These are phyloP conservation scores for Lepidurus arcticus DNA, from an alignment of 1,140 invertebrate species.

Conservation along the genomic window DNA sequence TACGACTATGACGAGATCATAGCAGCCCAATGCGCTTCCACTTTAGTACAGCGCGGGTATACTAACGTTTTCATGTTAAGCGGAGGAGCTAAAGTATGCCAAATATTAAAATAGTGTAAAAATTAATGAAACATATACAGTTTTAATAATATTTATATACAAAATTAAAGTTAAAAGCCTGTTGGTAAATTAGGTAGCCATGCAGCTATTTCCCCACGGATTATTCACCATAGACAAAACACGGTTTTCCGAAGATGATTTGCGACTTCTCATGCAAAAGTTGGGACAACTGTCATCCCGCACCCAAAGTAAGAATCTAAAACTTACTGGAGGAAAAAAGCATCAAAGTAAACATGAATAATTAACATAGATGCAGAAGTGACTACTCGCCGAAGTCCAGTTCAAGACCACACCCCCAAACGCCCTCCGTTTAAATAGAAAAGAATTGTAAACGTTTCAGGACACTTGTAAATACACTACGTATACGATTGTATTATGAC, in stretches of 20 bases:
- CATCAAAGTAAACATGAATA: background rate
- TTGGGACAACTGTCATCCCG: background rate
- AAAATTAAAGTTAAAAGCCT: background rate
- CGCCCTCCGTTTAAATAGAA: slow-evolving; percentile 1
- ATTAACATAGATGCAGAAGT: background rate
- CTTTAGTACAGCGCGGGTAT: slow-evolving; percentile 50
- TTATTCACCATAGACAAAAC: background rate
- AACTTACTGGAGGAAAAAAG: too few relatives aligned
- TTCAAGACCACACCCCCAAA: background rate
- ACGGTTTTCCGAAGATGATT: background rate
- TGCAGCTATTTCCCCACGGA: background rate
- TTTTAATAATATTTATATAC: background rate
- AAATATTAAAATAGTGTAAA: background rate
- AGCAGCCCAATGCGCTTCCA: slow-evolving; percentile 45
- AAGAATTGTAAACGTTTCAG: background rate
- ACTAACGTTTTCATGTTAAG: slow-evolving; percentile 52
- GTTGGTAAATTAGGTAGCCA: background rate
- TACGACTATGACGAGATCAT: slow-evolving; percentile 51
- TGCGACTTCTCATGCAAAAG: background rate
- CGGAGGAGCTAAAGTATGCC: slow-evolving; percentile 44
- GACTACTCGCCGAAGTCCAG: background rate
- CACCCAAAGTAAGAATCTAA: background rate
- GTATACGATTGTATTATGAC: background rate
- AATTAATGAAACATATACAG: background rate
- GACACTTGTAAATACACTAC: background rate